Evolutionary conservation across 1,140 invertebrate genomes (phyloP).

Genomic region (Cotesia vestalis): DNA sequence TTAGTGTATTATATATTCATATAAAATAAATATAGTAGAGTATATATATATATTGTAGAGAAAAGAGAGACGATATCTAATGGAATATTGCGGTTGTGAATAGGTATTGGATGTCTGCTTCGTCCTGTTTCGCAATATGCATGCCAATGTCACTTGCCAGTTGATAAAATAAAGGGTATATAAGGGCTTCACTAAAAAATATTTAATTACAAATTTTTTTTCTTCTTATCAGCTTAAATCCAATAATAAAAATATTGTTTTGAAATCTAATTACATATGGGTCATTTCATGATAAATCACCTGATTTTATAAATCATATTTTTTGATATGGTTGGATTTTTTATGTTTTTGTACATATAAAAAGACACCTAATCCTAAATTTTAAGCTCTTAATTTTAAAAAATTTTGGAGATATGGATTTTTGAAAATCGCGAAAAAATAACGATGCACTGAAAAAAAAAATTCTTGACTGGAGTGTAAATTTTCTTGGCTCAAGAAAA

Average conservation of each 20-base stretch:
- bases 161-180: constrained; percentile 13
- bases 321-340: constrained; percentile 1
- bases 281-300: constrained; percentile 2
- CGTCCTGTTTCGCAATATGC: constrained; percentile 42
- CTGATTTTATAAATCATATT: constrained; percentile 12
- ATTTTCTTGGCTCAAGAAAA: too few species aligned
- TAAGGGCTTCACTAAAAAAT: background rate
- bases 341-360: constrained; percentile 4
- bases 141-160: constrained; percentile 42
- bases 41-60: constrained; percentile 14
- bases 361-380: constrained; percentile 4
- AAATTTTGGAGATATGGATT: too few species aligned
- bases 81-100: constrained; percentile 45
- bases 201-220: too few species aligned
- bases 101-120: constrained; percentile 41
- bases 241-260: too few species aligned
- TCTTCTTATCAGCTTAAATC: too few species aligned
- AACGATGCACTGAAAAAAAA: too few species aligned
- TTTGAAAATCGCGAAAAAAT: too few species aligned
- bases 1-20: too few species aligned
- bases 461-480: too few species aligned
- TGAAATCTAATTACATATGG: background rate
- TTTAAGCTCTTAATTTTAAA: background rate
- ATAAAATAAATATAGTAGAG: background rate
- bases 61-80: constrained; percentile 32